phyloP scores from a whole-genome alignment of 2,888 invertebrate genomes.

The Orthosia cruda region DNA sequence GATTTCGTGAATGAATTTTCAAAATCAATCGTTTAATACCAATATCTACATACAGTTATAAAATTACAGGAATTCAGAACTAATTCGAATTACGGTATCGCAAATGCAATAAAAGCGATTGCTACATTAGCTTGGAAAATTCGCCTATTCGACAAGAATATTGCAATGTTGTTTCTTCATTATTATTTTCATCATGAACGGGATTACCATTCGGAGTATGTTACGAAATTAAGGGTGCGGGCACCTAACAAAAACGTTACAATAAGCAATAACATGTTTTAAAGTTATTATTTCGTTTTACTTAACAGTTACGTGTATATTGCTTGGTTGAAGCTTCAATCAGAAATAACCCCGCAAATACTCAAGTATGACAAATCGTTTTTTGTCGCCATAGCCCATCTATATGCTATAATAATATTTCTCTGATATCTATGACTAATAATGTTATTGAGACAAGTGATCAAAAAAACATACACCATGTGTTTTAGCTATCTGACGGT shows the following conservation, averaged over 20 bases:
- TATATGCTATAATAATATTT: not conserved
- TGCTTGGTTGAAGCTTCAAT: not conserved
- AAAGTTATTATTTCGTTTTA: not conserved
- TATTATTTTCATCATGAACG: not conserved
- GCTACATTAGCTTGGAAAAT: not conserved
- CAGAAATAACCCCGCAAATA: not conserved
- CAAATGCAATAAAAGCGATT: not conserved
- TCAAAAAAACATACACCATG: not conserved
- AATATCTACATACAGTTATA: not conserved
- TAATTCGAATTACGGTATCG: no score
- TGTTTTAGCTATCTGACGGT: not conserved
- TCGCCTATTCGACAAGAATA: not conserved
- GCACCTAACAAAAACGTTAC: not conserved
- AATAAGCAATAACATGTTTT: not conserved
- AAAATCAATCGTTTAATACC: no score
- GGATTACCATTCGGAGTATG: not conserved
- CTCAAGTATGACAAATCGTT: constrained; percentile 1
- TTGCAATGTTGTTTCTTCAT: not conserved
- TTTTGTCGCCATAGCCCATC: not conserved
- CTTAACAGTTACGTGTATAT: not conserved
- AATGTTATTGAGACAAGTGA: not conserved
- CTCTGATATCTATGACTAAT: not conserved
- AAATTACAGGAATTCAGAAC: not conserved
- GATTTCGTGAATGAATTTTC: no score
- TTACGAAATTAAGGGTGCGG: not conserved